Evolutionary conservation across 2,113 vertebrate genomes (phyloP), one percentile per base, ranked within the genome.

Genomic region (Zapornia atra): DNA sequence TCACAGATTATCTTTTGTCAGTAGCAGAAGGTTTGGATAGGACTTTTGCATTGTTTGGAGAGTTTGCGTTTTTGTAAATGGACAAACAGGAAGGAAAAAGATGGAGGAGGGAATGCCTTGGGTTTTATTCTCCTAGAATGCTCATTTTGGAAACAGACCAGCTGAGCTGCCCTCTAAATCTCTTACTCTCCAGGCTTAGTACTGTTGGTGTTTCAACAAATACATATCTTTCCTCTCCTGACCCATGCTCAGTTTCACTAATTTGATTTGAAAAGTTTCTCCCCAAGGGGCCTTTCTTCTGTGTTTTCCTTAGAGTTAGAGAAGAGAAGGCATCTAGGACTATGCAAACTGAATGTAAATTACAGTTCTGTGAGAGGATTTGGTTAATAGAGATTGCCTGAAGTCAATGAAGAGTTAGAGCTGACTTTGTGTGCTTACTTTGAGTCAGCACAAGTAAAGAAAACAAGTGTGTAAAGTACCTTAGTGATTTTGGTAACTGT

Each of bases 1-100:
- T 95, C 90, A 94, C 83, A 96, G 88, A 92, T 80, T 82, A 38
- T 75, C 64, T 93, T 97, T 97, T 97, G 94, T 95, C 88, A 86
- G 40, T 60, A 46, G 21, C 42, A 83, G 76, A 78, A 76, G 82
- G 48, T 92, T 96, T 60, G 73, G 56, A 83, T 92, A 92, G 75
- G 80, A 90, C 54, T 85, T 68, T 44, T 4, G 15, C 94, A 64
- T 97, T 83, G 78, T 97, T 84, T 90, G 44, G 84, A 51, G 24
- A 66, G 36, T 88, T 71, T 82, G 51, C 95, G 51, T 96, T 97
- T 94, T 95, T 96, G 33, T 90, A 80, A 96, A 87, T 84, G 46
- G 66, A 77, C 56, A 93, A 95, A 91, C 44, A 71, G 36, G 85
- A 96, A 95, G 59, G 75, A 82, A 92, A 81, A 94, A 89, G 3